A percentile compares a stretch with the other conserved stretches of the same genome.
Evolutionary conservation across 2,113 vertebrate species (phyloP).

Genomic region (Antennarius striatus): DNA sequence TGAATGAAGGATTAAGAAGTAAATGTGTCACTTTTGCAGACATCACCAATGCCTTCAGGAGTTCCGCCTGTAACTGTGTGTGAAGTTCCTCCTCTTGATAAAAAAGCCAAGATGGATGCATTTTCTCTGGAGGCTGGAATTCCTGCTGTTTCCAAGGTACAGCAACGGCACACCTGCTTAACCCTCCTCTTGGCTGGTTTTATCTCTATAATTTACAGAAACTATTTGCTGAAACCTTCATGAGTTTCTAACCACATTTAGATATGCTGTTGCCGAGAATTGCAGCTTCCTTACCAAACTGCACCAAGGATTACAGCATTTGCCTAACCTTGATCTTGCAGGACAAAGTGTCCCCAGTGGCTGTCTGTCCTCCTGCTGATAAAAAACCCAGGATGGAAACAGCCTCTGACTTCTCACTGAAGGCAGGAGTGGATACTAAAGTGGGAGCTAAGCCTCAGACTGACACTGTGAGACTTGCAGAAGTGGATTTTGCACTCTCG

Average conservation of each 20-base stretch:
- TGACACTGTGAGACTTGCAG: constrained; percentile 21
- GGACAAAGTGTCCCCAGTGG: not conserved
- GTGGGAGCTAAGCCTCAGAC: constrained; percentile 37
- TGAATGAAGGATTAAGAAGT: not conserved
- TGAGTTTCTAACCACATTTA: too few species aligned
- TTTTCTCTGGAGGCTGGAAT: constrained; percentile 6
- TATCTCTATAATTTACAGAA: too few species aligned
- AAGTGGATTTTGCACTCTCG: not conserved
- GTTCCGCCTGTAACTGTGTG: constrained; percentile 19
- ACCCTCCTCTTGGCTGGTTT: too few species aligned
- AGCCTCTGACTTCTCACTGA: not conserved
- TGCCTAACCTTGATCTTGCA: too few species aligned
- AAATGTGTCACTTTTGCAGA: constrained; percentile 24
- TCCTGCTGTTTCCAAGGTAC: too few species aligned
- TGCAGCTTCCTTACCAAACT: too few species aligned
- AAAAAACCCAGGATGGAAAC: constrained; percentile 56
- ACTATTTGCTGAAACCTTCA: too few species aligned
- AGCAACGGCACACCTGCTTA: too few species aligned
- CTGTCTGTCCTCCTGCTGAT: constrained; percentile 50
- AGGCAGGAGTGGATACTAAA: constrained; percentile 4
- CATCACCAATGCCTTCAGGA: not conserved
- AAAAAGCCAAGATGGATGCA: constrained; percentile 50
- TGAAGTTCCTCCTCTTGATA: constrained; percentile 48
- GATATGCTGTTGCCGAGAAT: too few species aligned
- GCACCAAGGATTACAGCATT: too few species aligned